Evolutionary conservation across 2,797 vertebrate genomes (phyloP), one percentile per base, ranked within the genome.

Genomic region (Gephyroberyx darwinii): DNA sequence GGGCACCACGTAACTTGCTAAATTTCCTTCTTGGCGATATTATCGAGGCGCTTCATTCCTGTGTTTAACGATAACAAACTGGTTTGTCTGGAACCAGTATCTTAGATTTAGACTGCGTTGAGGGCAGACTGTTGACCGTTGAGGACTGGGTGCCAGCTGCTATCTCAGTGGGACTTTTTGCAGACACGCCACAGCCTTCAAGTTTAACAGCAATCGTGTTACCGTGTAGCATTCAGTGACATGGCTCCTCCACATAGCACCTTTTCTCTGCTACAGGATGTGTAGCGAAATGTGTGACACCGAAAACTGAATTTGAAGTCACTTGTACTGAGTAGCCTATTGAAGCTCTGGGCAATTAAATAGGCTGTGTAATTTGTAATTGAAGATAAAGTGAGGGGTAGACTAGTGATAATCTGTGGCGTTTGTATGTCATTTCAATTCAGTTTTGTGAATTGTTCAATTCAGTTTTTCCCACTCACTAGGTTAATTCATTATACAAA

Each of bases 11-110:
- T 35, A 30, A 26, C 1, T 26, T 26, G 26, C 26, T n/a, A 50
- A 64, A 77, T 48, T 55, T 74, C 51, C 61, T 78, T 48, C 67
- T 50, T 22, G 26, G 4, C 10, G 50, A 52, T 14, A 4, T 61
- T 41, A 0, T 14, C 37, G 4, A 37, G 53, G n/a, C 17, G 45
- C 33, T 37, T 45, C 35, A 0, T 7, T 8, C 53, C 48, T 63
- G 51, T 45, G 50, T 74, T 37, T 22, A 13, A 8, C 10, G 54
- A 76, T 75, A 67, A 70, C 51, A 67, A 87, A 85, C 83, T 48
- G 80, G 83, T 78, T 75, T 12, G 16, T 35, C 81, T 1, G 65
- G 71, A 80, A 53, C 17, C 16, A 4, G 55, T 77, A 50, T 82
- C 71, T 67, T 0, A 35, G 26, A 56, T 75, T 41, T 14, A 13